Base-by-base conservation (phyloP, 2,797 vertebrate genomes). In the Epinephelus malabaricus region DNA sequence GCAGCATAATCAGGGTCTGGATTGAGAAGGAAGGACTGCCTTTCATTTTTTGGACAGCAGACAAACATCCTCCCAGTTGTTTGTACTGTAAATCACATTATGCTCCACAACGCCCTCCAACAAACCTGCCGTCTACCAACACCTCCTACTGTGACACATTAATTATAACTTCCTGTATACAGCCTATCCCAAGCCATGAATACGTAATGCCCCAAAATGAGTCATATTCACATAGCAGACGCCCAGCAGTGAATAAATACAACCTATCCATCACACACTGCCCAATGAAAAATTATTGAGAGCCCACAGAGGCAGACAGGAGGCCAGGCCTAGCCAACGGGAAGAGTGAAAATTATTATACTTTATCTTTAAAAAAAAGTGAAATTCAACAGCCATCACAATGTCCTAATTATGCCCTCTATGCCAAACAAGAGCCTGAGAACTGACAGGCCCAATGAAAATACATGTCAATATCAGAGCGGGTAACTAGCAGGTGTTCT, bases 191-290 rank as follows among this genome's bases (percentile, higher is more conserved):
- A 96, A 95, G 96, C 97, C 97, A 99, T 98, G 97, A 98, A 98
- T 99, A 98, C 96, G 94, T 98, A 98, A 99, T 98, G 97, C 95
- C 96, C 94, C 94, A 95, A 98, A 98, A 98, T 97, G 97, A 98
- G 96, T 97, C 96, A 97, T 97, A 97, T 97, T 97, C 97, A 97
- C 96, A 97, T 95, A 96, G 97, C 95, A 95, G 96, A 98, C 96
- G 94, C 96, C 96, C 96, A 96, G 94, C 96, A 85, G 96, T 97
- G 97, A 97, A 97, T 97, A 98, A 98, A 98, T 98, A 98, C 97
- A 97, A 97, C 96, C 96, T 97, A 98, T 97, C 96, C 95, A 97
- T 99, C 97, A 98, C 95, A 91, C 91, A 94, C 84, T 86, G 87
- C 77, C 95, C 95, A 91, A 94, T 97, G 96, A 97, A 97, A 97